These are phyloP conservation scores for Mohoua ochrocephala DNA, from an alignment of 2,113 vertebrate species.

Conservation along the genomic window DNA sequence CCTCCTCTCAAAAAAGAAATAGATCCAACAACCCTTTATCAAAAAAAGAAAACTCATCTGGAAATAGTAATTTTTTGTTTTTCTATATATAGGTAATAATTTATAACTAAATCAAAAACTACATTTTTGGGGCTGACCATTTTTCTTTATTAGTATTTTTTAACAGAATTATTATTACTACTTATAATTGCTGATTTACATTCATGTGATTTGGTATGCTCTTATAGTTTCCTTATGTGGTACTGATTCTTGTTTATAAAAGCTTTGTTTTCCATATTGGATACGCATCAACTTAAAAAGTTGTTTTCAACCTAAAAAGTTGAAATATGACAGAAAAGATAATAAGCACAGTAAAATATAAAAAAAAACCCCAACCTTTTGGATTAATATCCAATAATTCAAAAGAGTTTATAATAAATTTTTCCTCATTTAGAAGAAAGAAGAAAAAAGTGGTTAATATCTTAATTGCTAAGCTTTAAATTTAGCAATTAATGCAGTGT, in stretches of 20 bases:
- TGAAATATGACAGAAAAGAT: not conserved
- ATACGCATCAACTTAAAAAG: not conserved
- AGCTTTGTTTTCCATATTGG: not conserved
- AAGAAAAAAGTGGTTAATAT: not conserved
- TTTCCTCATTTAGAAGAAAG: not conserved
- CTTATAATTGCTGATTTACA: not conserved
- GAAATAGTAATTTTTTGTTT: not conserved
- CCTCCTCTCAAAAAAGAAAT: not conserved
- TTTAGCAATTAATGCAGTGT: not conserved
- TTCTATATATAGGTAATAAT: not conserved
- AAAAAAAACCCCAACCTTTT: not conserved
- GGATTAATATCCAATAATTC: not conserved
- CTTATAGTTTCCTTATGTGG: not conserved
- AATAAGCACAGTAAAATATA: not conserved
- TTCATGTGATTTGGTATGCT: not conserved
- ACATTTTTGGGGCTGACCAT: rapidly evolving
- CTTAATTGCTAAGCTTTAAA: not conserved
- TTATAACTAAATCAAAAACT: not conserved
- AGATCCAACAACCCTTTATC: not conserved
- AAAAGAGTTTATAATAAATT: not conserved
- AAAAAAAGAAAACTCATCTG: not conserved
- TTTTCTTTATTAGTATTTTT: not conserved
- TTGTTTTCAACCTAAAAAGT: not conserved
- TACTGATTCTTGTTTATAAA: not conserved
- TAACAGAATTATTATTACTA: not conserved